phyloP scores from a whole-genome alignment of 2,888 invertebrate species.

The Phymatocera aterrima region DNA sequence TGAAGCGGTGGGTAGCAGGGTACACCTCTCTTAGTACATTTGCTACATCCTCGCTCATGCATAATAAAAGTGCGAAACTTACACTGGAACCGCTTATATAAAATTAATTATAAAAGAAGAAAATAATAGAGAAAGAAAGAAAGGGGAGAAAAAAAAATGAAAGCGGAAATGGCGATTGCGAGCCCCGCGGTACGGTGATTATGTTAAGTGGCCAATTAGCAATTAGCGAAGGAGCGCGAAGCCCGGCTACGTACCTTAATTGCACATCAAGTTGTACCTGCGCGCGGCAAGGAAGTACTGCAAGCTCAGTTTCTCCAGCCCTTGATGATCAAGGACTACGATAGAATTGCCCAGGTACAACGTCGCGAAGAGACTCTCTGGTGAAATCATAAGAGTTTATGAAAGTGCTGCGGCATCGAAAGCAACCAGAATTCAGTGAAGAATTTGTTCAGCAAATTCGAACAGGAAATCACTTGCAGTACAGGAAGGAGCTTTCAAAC shows the following conservation, averaged over 20 bases:
- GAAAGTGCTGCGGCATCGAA: no score
- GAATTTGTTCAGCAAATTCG: background rate
- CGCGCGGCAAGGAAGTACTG: background rate
- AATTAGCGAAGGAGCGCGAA: conserved; percentile 67
- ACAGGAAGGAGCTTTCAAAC: no score
- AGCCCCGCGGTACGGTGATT: conserved; percentile 59
- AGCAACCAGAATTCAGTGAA: no score
- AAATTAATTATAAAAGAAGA: conserved; percentile 53
- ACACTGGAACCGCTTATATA: conserved; percentile 42
- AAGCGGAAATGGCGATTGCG: conserved; percentile 68
- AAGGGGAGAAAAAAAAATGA: conserved; percentile 57
- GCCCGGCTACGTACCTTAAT: conserved; percentile 66
- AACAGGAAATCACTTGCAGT: background rate
- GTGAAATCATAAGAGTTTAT: no score
- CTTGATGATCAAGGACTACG: no score
- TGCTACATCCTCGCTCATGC: background rate
- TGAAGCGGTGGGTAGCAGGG: background rate
- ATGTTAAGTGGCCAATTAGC: conserved; percentile 71
- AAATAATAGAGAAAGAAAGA: conserved; percentile 66
- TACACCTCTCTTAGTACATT: background rate
- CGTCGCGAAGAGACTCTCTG: no score
- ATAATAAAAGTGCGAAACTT: conserved; percentile 50
- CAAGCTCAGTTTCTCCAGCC: no score
- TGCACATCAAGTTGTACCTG: conserved; percentile 51
- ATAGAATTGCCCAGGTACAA: no score